phyloP scores from a whole-genome alignment of 2,113 vertebrate genomes.

The Misgurnus mizolepis region DNA sequence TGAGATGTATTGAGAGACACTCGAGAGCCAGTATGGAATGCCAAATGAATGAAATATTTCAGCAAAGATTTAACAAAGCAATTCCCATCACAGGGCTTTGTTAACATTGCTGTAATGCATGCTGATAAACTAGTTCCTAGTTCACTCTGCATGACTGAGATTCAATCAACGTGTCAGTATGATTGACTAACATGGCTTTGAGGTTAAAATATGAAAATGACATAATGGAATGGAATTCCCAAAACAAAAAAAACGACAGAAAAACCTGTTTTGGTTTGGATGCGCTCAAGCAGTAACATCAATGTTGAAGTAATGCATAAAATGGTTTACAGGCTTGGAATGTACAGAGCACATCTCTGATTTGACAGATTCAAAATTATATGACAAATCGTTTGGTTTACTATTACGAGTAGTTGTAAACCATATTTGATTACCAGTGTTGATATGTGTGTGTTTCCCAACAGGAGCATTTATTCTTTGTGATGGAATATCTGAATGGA shows the following conservation, averaged over 20 bases:
- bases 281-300: neutral
- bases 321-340: neutral
- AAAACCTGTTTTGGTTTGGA: neutral
- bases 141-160: neutral
- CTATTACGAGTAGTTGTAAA: no score
- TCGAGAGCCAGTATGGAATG: neutral
- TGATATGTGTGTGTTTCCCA: slow-evolving; percentile 21
- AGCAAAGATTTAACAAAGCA: neutral
- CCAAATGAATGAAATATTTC: neutral
- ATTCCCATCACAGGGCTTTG: neutral
- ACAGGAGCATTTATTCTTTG: slow-evolving; percentile 97
- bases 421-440: neutral
- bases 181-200: neutral
- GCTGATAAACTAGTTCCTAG: neutral
- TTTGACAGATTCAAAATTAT: neutral
- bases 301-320: neutral
- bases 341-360: neutral
- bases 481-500: slow-evolving; percentile 98
- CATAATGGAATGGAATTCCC: neutral
- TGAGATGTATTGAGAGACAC: neutral
- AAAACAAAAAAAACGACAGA: neutral
- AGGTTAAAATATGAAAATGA: neutral
- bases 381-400: neutral
- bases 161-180: neutral
- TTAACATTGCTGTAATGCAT: neutral